Evolutionary conservation across 2,888 invertebrate genomes (phyloP), one percentile per base, ranked within the genome.

Genomic region (Acrobasis repandana): DNA sequence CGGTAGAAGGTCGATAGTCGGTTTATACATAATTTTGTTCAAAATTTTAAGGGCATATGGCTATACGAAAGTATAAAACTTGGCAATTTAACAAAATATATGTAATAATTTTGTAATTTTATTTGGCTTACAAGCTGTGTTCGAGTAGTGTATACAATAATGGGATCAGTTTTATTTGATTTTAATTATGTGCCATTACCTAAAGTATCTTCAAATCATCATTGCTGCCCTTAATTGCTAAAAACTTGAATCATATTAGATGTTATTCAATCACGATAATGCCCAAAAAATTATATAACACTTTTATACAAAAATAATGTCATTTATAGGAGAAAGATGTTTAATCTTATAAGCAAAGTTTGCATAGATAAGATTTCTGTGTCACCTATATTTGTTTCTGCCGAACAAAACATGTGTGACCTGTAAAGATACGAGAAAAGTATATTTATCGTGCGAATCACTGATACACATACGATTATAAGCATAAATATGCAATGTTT

Each of bases 321-420:
- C n/a, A 43, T 43, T 10, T 43, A 43, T n/a, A 43, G 43, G 10
- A 14, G 50, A 14, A 10, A 49, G 28, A 14, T 50, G 10, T 14
- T 49, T 0, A 3, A 18, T 10, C 50, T 20, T 33, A 50, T 14
- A 4, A 20, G 20, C 14, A 1, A n/a, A 28, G 28, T 50, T 50
- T 50, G n/a, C 28, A 52, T 36, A 36, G 52, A 52, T 52, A 52
- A 52, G 4, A 36, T 52, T 52, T 36, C 15, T 34, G 52, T 52
- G 52, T 52, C 52, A 52, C 52, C 52, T 36, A 52, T 52, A 50
- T 52, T 52, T 16, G 14, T 36, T 36, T 36, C 16, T 10, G 14
- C 52, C 52, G 52, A 52, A 10, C 34, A 36, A 52, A 52, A 52
- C 16, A 34, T 15, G 36, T 36, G 52, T 52, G 34, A 36, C 36